phyloP scores from a whole-genome alignment of 1,140 invertebrate species.

The Caenorhabditis brenneri region DNA sequence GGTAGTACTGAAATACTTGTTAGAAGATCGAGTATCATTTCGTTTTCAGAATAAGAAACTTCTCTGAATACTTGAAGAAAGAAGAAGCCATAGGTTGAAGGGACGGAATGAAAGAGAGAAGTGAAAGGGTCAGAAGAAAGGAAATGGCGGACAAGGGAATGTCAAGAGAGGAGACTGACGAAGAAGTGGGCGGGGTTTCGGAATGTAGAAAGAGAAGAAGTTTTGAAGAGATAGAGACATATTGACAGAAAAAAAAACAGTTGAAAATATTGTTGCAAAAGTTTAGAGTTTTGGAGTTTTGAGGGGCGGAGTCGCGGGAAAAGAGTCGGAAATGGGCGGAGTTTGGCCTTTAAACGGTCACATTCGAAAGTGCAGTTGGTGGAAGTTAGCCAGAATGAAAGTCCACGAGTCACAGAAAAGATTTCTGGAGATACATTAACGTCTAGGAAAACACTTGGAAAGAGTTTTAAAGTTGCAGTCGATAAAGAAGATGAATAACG shows the following conservation, averaged over 20 bases:
- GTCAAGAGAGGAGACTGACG: neutral
- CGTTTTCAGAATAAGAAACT: too few species aligned
- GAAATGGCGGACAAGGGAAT: neutral
- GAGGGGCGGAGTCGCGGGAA: neutral
- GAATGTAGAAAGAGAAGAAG: neutral
- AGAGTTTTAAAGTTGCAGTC: too few species aligned
- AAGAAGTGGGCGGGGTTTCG: slow-evolving; percentile 13
- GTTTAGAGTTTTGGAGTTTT: neutral
- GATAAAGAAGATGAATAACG: too few species aligned
- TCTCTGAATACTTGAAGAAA: neutral
- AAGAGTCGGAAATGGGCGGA: neutral
- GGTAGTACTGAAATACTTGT: too few species aligned
- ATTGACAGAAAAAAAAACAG: neutral
- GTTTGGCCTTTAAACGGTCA: neutral
- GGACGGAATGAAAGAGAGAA: neutral
- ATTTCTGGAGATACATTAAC: neutral
- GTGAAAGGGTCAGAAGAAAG: slow-evolving; percentile 5
- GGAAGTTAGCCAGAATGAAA: neutral
- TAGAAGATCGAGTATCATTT: too few species aligned
- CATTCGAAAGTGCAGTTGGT: neutral
- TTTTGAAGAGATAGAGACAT: neutral
- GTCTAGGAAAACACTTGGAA: too few species aligned
- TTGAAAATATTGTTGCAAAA: neutral
- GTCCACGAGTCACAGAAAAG: neutral
- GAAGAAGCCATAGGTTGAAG: neutral